A percentile compares a stretch with the other conserved stretches of the same genome.
Conservation (phyloP, 1,140 invertebrate genomes). For the Drosophila trapezifrons region DNA sequence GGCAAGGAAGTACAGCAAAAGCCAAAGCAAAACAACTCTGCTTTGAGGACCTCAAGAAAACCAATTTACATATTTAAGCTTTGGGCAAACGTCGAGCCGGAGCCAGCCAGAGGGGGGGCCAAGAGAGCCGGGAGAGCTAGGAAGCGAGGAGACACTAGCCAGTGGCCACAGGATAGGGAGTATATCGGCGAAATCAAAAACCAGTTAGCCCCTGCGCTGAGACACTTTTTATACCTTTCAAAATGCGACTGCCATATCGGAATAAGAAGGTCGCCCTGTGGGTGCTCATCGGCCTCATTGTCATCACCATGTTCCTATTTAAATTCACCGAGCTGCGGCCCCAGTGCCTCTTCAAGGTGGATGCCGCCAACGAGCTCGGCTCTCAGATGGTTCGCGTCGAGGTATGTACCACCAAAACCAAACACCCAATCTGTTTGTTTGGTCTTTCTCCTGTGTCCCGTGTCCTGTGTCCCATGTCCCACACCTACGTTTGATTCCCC, state of each 20-base stretch:
- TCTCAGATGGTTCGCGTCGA: conserved; percentile 78
- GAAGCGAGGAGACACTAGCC: not conserved
- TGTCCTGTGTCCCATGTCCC: not conserved
- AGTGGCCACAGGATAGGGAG: not conserved
- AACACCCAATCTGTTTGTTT: conserved; percentile 23
- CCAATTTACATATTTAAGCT: conserved; percentile 79
- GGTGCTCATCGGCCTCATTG: conserved; percentile 79
- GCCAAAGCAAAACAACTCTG: conserved; percentile 51
- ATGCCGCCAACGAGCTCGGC: conserved; percentile 58
- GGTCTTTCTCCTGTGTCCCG: not conserved
- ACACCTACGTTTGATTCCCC: no score
- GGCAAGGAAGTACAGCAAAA: conserved; percentile 30
- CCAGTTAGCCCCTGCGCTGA: conserved; percentile 26
- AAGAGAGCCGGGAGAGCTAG: not conserved
- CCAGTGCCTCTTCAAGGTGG: conserved; percentile 79
- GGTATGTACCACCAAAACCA: conserved; percentile 65
- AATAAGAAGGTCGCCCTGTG: conserved; percentile 82
- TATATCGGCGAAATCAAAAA: conserved; percentile 42
- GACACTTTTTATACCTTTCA: conserved; percentile 15
- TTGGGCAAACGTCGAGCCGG: conserved; percentile 41
- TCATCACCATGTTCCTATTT: conserved; percentile 83
- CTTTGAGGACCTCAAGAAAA: conserved; percentile 63
- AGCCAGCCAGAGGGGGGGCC: conserved; percentile 12
- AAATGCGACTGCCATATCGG: conserved; percentile 81
- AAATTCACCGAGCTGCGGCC: conserved; percentile 83